Percentiles rank a stretch among this genome's conserved stretches.
Conservation (phyloP, 2,113 vertebrate species). For the Pseudorhombus dupliciocellatus region DNA sequence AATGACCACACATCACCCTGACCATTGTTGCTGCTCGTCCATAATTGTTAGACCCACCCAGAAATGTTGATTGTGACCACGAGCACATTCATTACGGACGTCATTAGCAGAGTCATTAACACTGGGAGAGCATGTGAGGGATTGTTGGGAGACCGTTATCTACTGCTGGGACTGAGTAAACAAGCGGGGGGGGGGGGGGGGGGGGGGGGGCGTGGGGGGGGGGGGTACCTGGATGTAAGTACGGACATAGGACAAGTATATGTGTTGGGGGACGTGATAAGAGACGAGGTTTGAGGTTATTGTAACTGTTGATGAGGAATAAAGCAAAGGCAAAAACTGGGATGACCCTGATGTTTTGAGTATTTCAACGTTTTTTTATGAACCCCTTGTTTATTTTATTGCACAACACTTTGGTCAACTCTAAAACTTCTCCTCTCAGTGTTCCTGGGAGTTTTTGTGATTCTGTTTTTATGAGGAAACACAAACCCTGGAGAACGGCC, state of each 20-base stretch:
- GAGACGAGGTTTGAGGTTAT: background rate
- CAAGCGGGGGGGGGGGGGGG: background rate
- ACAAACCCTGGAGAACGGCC: no score
- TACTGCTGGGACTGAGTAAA: conserved; percentile 45
- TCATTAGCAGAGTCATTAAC: conserved; percentile 72
- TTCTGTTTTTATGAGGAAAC: no score
- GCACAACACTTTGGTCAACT: no score
- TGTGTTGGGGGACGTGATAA: conserved; percentile 19
- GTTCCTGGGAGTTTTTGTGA: no score
- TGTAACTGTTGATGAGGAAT: background rate
- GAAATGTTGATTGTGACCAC: conserved; percentile 63
- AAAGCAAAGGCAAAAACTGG: background rate
- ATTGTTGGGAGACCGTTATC: conserved; percentile 66
- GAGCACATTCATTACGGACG: conserved; percentile 62
- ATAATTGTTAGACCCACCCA: conserved; percentile 52
- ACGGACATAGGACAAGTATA: conserved; percentile 34
- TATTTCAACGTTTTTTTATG: no score
- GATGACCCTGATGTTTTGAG: no score
- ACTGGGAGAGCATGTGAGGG: conserved; percentile 46
- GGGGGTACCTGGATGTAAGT: conserved; percentile 19
- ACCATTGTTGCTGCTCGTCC: conserved; percentile 52
- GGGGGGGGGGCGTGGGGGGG: background rate
- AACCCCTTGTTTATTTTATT: no score
- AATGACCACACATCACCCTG: conserved; percentile 58
- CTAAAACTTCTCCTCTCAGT: no score